Evolutionary conservation across 2,888 invertebrate genomes (phyloP).

Genomic region (Lepas anatifera): DNA sequence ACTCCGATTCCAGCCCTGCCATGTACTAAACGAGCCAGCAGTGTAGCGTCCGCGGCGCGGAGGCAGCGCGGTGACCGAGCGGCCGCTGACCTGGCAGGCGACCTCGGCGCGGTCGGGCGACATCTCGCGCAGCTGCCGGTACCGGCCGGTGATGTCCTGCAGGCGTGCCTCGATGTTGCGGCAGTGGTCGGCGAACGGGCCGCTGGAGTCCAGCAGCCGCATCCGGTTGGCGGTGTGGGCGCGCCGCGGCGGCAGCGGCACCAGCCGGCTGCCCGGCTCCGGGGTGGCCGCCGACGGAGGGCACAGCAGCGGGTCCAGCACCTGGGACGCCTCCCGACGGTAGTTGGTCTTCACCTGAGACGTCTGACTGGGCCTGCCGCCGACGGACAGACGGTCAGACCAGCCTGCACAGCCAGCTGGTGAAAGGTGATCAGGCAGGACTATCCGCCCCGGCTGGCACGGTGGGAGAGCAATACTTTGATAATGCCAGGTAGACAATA

Average conservation of each 20-base stretch:
- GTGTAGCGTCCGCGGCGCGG: too few species aligned
- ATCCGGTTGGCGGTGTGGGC: conserved; percentile 26
- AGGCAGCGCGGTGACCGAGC: too few species aligned
- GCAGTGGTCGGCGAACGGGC: conserved; percentile 50
- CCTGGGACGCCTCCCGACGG: conserved; percentile 49
- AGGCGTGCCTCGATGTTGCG: conserved; percentile 43
- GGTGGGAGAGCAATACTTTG: too few species aligned
- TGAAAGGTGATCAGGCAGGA: too few species aligned
- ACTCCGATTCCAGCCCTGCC: too few species aligned
- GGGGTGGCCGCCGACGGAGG: background rate
- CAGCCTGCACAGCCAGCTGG: too few species aligned
- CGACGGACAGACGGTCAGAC: background rate
- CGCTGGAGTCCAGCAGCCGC: conserved; percentile 41
- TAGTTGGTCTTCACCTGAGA: conserved; percentile 46
- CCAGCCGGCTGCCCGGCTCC: conserved; percentile 23
- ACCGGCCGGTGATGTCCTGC: background rate
- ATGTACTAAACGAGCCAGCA: too few species aligned
- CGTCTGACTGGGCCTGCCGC: conserved; percentile 40
- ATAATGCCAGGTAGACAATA: too few species aligned
- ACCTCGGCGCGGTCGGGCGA: conserved; percentile 8
- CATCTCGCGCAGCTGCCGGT: conserved; percentile 1
- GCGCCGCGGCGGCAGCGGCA: conserved; percentile 29
- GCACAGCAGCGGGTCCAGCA: conserved; percentile 46
- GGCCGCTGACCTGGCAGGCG: conserved; percentile 1
- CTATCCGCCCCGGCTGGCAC: too few species aligned